A percentile compares a stretch with the other conserved stretches of the same genome.
phyloP scores from a whole-genome alignment of 2,888 invertebrate genomes.

The Emesis castigata region DNA sequence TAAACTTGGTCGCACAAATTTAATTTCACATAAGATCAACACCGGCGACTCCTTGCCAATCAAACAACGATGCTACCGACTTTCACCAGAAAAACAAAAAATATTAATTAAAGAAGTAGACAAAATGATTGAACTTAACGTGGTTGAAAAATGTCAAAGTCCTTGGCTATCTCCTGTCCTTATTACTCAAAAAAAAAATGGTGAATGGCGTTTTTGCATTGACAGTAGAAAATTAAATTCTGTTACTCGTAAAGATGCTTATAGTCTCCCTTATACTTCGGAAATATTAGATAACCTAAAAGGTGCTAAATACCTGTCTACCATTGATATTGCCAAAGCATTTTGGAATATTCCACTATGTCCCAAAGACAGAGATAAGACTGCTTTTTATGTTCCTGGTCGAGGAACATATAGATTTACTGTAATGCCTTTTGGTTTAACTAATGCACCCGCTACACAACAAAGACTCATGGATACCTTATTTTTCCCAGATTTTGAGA shows the following conservation, averaged over 20 bases:
- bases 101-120: neutral
- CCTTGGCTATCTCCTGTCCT: too few relatives aligned
- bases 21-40: slow-evolving; percentile 60
- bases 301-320: neutral
- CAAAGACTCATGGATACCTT: slow-evolving; percentile 6
- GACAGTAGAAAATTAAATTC: slow-evolving; percentile 9
- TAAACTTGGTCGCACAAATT: slow-evolving; percentile 49
- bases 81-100: slow-evolving; percentile 56
- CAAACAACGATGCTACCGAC: too few relatives aligned
- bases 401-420: neutral
- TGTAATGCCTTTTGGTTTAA: slow-evolving; percentile 4
- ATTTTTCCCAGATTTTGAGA: slow-evolving; percentile 53
- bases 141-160: too few relatives aligned
- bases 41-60: slow-evolving; percentile 64
- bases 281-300: neutral
- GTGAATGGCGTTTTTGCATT: slow-evolving; percentile 2
- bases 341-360: neutral
- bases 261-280: neutral
- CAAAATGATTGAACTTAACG: too few relatives aligned
- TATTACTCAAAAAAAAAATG: neutral
- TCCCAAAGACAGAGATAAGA: neutral
- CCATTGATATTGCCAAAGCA: neutral
- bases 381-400: neutral
- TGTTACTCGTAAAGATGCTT: neutral
- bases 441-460: slow-evolving; percentile 1